phyloP scores from a whole-genome alignment of 2,797 vertebrate species.

The Pseudocheirus occidentalis region DNA sequence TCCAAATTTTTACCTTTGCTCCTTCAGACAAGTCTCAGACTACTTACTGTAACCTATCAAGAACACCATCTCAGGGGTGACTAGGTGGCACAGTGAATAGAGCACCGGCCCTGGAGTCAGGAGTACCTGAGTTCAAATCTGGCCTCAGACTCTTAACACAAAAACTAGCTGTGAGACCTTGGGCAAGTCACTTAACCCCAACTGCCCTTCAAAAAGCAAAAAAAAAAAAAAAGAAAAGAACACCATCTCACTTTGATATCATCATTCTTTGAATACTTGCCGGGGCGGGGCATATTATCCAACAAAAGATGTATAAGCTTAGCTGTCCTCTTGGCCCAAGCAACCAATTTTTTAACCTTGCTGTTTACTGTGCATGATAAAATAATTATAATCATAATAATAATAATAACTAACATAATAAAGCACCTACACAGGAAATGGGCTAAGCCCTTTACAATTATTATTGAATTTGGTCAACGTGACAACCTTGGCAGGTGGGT shows the following conservation, averaged over 20 bases:
- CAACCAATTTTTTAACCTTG: not conserved
- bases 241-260: not conserved
- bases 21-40: not conserved
- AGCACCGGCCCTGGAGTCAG: no score
- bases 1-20: not conserved
- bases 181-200: no score
- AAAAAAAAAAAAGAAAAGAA: no score
- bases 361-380: not conserved
- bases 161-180: no score
- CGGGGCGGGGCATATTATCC: not conserved
- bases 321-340: not conserved
- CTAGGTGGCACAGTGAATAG: no score
- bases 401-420: not conserved
- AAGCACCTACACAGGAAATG: not conserved
- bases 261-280: not conserved
- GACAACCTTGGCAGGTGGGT: not conserved
- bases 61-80: no score
- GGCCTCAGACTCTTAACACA: no score
- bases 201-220: no score
- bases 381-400: not conserved
- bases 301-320: not conserved
- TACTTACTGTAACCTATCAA: no score
- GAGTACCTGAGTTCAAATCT: no score
- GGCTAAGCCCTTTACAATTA: not conserved
- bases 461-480: not conserved